Evolutionary conservation across 2,797 vertebrate genomes (phyloP), one percentile per base, ranked within the genome.

Genomic region (Syngnathus acus): DNA sequence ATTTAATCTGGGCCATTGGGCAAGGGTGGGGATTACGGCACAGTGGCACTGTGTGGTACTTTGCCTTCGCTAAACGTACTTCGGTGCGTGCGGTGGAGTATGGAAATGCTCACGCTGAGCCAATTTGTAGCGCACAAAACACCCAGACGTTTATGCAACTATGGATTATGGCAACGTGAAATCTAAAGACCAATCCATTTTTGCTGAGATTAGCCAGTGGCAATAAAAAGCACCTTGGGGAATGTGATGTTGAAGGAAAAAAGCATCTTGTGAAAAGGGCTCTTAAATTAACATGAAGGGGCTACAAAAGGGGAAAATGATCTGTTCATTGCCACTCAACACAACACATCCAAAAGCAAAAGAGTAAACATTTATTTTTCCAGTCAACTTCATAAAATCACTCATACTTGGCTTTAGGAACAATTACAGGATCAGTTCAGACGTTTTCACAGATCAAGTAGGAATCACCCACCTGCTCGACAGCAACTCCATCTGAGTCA

Each of bases 1-100:
- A 90, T 91, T 89, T 91, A 91, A 92, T 92, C 88, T 91, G 89
- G 89, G 89, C 89, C 88, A 91, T 78, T 89, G 89, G 90, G 89
- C 83, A 89, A 89, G 86, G 89, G 87, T 57, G 86, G 87, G 85
- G 87, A 89, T 90, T 86, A 83, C 85, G 85, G 88, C 85, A 87
- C 78, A 69, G 66, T 80, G 78, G 87, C 85, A 82, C 82, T 82
- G 80, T 78, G 82, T 87, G 84, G 83, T 86, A 82, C 81, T 70
- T 85, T 83, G 79, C 84, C 86, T 83, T 87, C 78, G 74, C 76
- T 80, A 71, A 71, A 82, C 67, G 77, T 69, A 78, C 63, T 19
- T 64, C 32, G 23, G 43, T 64, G 62, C 37, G 62, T 37, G 62
- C 37, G 62, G 26, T 65, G 39, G 66, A 72, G 66, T 55, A 62